Evolutionary conservation across 2,113 vertebrate species (phyloP), one percentile per base, ranked within the genome.

Genomic region (Callopanchax toddi): DNA sequence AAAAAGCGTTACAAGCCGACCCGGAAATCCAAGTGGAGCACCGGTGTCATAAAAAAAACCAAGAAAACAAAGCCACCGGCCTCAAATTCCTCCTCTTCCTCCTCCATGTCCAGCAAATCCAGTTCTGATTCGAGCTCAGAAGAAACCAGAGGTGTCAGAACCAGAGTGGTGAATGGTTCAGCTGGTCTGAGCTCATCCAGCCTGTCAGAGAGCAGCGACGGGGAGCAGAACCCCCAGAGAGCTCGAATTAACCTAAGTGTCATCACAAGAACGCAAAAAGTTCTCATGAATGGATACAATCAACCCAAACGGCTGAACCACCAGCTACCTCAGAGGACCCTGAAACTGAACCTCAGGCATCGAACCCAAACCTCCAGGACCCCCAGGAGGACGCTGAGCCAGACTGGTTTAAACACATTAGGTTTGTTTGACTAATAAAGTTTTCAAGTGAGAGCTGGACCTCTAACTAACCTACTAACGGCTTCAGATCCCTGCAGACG

Each of bases 11-110:
- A 25, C 59, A 83, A 37, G 0, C 23, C 0, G 1, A 9, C 37
- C 2, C 61, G 64, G 46, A 84, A 75, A 29, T 70, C 73, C 48
- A 84, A 82, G 48, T 80, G 76, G 84, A 86, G 79, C 64, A 50
- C 36, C 6, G 79, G 81, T 1, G 44, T 82, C 50, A 60, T 86
- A 5, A 53, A 43, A 20, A 84, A 79, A 45, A 5, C 21, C 3
- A 72, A 76, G 73, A 82, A 67, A 5, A 86, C 74, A 50, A 82
- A 66, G 57, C 7, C n/a, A 1, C 16, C 45, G 0, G 2, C 2
- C 45, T 22, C 37, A 1, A 12, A 45, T 2, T 51, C 37, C 45
- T 51, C 43, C 15, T 46, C 26, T 29, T 51, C 43, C 15, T 44
- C 67, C 36, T 74, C 69, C 10, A 1, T n/a, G 49, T 76, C 57